A percentile compares a stretch with the other conserved stretches of the same genome.
phyloP scores from a whole-genome alignment of 2,888 invertebrate genomes.

The Phaonia tiefii region DNA sequence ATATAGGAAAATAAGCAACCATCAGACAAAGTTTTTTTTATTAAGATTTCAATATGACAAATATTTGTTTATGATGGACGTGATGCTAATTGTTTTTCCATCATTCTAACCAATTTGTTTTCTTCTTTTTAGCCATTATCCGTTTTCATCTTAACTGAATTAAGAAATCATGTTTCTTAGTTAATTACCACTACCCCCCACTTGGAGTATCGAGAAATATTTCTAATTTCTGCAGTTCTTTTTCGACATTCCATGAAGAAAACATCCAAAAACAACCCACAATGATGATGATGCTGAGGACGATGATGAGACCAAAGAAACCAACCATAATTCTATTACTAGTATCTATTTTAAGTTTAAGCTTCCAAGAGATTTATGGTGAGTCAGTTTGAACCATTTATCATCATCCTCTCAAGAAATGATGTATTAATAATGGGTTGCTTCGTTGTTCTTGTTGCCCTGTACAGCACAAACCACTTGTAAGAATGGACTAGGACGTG shows the following conservation, averaged over 20 bases:
- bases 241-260: slow-evolving; percentile 4
- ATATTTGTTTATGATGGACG: too few species aligned
- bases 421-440: slow-evolving; percentile 34
- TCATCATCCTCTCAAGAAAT: background rate
- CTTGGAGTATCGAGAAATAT: slow-evolving; percentile 2
- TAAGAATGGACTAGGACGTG: slow-evolving; percentile 92
- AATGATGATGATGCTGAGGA: slow-evolving; percentile 40
- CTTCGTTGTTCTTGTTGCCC: background rate
- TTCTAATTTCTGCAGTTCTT: slow-evolving; percentile 10
- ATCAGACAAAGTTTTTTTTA: too few species aligned
- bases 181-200: slow-evolving; percentile 2
- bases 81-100: too few species aligned
- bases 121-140: too few species aligned
- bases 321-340: slow-evolving; percentile 64
- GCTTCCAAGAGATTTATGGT: slow-evolving; percentile 72
- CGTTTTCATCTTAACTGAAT: background rate
- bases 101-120: too few species aligned
- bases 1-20: too few species aligned
- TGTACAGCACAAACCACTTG: slow-evolving; percentile 89
- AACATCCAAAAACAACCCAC: background rate
- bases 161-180: slow-evolving; percentile 28
- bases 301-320: slow-evolving; percentile 58
- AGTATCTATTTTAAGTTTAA: slow-evolving; percentile 69
- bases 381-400: slow-evolving; percentile 62
- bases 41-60: too few species aligned